Evolutionary conservation across 2,113 vertebrate species (phyloP).

Genomic region (Chionomys nivalis): DNA sequence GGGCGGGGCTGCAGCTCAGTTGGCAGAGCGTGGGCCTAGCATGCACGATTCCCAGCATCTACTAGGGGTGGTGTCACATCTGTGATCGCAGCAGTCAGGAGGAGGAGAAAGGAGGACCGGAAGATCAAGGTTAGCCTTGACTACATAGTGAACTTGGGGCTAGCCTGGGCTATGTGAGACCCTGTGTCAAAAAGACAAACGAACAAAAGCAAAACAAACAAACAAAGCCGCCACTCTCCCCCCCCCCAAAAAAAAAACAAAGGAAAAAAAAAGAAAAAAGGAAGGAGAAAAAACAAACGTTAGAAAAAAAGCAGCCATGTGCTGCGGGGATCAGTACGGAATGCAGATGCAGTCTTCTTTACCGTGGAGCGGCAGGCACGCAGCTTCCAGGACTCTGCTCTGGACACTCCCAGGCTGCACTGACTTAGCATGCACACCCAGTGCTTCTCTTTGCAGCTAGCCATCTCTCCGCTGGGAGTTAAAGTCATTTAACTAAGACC

Average conservation of each 20-base stretch:
- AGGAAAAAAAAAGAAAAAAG: background rate
- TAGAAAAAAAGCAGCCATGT: background rate
- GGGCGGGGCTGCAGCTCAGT: background rate
- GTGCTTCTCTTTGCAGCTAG: background rate
- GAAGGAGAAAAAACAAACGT: background rate
- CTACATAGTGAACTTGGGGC: background rate
- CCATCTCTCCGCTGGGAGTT: constrained; percentile 52
- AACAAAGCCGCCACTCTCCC: background rate
- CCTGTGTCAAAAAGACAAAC: background rate
- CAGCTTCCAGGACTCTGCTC: background rate
- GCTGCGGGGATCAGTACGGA: background rate
- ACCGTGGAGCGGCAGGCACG: fast-evolving
- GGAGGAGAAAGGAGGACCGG: background rate
- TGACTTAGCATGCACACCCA: constrained; percentile 16
- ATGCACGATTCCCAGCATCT: background rate
- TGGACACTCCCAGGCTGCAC: background rate
- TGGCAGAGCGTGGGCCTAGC: background rate
- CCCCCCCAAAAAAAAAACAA: background rate
- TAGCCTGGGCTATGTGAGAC: background rate
- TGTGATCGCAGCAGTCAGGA: background rate
- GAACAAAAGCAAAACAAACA: background rate
- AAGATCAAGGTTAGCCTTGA: background rate
- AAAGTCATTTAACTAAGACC: constrained; percentile 72
- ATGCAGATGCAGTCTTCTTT: background rate
- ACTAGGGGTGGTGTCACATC: background rate